Evolutionary conservation across 2,797 vertebrate genomes (phyloP), one percentile per base, ranked within the genome.

Genomic region (Picus viridis): DNA sequence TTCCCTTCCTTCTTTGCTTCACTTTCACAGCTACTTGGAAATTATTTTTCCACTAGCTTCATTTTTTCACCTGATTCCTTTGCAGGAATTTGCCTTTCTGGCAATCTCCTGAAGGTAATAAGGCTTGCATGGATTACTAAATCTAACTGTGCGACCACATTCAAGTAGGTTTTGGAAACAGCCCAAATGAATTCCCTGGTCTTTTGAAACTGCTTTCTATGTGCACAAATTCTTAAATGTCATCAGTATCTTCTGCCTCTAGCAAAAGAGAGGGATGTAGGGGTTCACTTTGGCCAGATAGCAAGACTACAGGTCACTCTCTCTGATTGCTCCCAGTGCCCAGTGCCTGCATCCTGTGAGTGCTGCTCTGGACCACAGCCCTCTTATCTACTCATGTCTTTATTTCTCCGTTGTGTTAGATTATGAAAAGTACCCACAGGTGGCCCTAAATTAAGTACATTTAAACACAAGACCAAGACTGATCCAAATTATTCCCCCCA

Each of bases 331-430:
- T n/a, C 18, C 57, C 58, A 30, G 23, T 78, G 53, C 23, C 51
- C 30, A 57, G 30, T 0, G 0, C 17, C n/a, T 43, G 6, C n/a
- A 5, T 57, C 32, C 68, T 62, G 7, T 0, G 1, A 22, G 11
- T 15, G 10, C 24, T 57, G 41, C 27, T 80, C 49, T 24, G 41
- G 26, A 26, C 23, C 63, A 45, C 16, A 71, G 43, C 2, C 6
- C 22, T 8, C 5, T 58, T 49, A n/a, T 12, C 47, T 47, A 8
- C 57, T 71, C 36, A 49, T 51, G 53, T 32, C 16, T 83, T 85
- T 11, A 75, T 49, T 69, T 53, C n/a, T 85, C 23, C 22, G 6
- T 34, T 67, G 39, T 13, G 13, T 49, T 72, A 43, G 24, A 29
- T 61, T 16, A 58, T 61, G 11, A 78, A 32, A 62, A 81, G 32